Percentiles rank a stretch among this genome's conserved stretches.
These are phyloP conservation scores for Ctenicera cuprea DNA, from an alignment of 2,888 invertebrate genomes.

Conservation along the genomic window DNA sequence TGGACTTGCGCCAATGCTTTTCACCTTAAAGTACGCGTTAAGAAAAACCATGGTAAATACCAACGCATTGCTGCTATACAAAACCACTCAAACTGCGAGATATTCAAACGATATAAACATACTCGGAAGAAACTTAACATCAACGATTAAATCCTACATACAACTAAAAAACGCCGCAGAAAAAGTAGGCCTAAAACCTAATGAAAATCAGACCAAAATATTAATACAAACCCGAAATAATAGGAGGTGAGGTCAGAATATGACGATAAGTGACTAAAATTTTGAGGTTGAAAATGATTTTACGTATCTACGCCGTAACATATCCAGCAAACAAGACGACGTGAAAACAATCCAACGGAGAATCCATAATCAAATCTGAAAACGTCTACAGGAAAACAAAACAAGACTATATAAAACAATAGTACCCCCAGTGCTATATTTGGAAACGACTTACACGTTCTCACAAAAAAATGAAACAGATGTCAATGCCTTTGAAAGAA, in stretches of 20 bases:
- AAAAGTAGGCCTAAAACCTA: background rate
- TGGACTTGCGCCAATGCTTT: background rate
- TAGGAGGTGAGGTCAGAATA: too few relatives aligned
- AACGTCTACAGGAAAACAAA: background rate
- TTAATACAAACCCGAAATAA: slow-evolving; percentile 3
- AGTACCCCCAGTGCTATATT: background rate
- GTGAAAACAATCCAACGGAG: slow-evolving; percentile 2
- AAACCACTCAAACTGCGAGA: background rate
- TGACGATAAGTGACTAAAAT: background rate
- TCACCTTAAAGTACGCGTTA: background rate
- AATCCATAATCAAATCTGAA: background rate
- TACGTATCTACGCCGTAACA: background rate
- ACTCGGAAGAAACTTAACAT: background rate
- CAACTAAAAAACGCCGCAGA: background rate
- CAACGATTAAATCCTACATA: background rate
- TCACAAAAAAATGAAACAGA: too few relatives aligned
- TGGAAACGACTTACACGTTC: too few relatives aligned
- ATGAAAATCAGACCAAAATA: background rate
- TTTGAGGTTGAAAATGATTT: background rate
- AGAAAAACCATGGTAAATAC: background rate
- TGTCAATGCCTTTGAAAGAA: too few relatives aligned
- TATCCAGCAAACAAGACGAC: background rate
- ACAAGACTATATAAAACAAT: background rate
- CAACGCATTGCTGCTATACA: background rate
- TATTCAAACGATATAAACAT: slow-evolving; percentile 3